A percentile compares a stretch with the other conserved stretches of the same genome.
phyloP scores from a whole-genome alignment of 2,113 vertebrate genomes.

The Otocyon megalotis region DNA sequence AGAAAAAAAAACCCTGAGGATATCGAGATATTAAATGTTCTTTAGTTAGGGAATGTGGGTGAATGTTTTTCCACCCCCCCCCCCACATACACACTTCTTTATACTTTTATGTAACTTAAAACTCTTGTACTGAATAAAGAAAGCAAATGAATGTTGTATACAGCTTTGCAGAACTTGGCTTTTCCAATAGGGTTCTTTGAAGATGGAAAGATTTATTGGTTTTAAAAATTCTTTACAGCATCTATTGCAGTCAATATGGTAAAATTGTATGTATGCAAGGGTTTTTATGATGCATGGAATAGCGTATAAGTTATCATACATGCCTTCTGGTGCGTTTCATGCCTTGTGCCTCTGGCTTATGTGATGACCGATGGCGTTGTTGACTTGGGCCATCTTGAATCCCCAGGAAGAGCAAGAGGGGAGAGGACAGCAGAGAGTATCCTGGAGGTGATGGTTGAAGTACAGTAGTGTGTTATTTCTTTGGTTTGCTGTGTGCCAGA shows the following conservation, averaged over 20 bases:
- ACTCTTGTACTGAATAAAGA: not conserved
- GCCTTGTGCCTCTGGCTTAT: not conserved
- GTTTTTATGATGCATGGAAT: not conserved
- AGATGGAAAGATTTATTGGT: not conserved
- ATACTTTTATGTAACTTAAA: not conserved
- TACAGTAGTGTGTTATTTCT: too few relatives aligned
- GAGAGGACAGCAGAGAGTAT: rapidly evolving
- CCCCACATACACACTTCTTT: not conserved
- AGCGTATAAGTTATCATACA: rapidly evolving
- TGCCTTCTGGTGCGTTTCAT: not conserved
- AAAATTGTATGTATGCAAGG: not conserved
- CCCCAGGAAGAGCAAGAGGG: not conserved
- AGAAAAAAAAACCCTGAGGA: not conserved
- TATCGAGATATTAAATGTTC: not conserved
- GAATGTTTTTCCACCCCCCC: rapidly evolving
- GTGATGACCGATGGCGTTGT: not conserved
- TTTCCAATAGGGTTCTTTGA: not conserved
- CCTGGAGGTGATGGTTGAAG: rapidly evolving
- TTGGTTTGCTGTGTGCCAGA: not conserved
- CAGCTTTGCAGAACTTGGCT: not conserved
- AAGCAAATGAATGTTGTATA: not conserved
- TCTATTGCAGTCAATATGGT: not conserved
- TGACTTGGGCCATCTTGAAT: not conserved
- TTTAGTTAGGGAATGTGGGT: not conserved
- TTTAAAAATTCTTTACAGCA: not conserved